These are phyloP conservation scores for Drosophila nasuta DNA, from an alignment of 1,140 invertebrate species.

Conservation along the genomic window DNA sequence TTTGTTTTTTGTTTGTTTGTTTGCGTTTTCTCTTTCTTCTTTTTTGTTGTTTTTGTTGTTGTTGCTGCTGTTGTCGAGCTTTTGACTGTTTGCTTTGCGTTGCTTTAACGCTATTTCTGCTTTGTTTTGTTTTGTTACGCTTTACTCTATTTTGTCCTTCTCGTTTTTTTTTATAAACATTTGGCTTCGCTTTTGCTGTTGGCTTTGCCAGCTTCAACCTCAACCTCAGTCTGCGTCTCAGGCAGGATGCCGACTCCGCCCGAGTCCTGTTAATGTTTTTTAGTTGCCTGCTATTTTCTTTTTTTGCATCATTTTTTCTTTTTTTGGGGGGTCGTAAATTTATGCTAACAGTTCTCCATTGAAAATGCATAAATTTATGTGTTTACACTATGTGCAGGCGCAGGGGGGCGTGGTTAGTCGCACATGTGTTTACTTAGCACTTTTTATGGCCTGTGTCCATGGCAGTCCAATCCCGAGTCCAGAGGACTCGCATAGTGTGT, in stretches of 20 bases:
- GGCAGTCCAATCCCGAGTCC: slow-evolving; percentile 21
- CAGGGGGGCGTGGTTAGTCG: slow-evolving; percentile 14
- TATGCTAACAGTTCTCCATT: slow-evolving; percentile 84
- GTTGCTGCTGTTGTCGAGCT: slow-evolving; percentile 50
- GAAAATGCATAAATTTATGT: slow-evolving; percentile 84
- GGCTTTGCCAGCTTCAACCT: slow-evolving; percentile 32
- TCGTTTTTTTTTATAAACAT: slow-evolving; percentile 55
- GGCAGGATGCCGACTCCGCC: background rate
- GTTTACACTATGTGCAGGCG: slow-evolving; percentile 81
- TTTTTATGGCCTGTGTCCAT: slow-evolving; percentile 67
- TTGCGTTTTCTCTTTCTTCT: slow-evolving; percentile 46
- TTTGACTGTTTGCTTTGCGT: slow-evolving; percentile 79
- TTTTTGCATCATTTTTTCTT: slow-evolving; percentile 21
- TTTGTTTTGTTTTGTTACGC: slow-evolving; percentile 57
- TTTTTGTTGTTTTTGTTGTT: background rate
- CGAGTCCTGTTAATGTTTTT: slow-evolving; percentile 39
- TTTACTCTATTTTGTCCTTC: slow-evolving; percentile 16
- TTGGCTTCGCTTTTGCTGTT: slow-evolving; percentile 39
- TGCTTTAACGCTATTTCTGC: slow-evolving; percentile 78
- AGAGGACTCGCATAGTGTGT: slow-evolving; percentile 5
- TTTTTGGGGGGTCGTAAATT: slow-evolving; percentile 64
- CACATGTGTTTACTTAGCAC: slow-evolving; percentile 83
- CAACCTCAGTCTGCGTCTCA: slow-evolving; percentile 25
- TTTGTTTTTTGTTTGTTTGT: slow-evolving; percentile 74
- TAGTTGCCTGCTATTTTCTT: slow-evolving; percentile 40